These are phyloP conservation scores for Rhinolophus ferrumequinum DNA, from an alignment of 2,113 vertebrate species.

Conservation along the genomic window DNA sequence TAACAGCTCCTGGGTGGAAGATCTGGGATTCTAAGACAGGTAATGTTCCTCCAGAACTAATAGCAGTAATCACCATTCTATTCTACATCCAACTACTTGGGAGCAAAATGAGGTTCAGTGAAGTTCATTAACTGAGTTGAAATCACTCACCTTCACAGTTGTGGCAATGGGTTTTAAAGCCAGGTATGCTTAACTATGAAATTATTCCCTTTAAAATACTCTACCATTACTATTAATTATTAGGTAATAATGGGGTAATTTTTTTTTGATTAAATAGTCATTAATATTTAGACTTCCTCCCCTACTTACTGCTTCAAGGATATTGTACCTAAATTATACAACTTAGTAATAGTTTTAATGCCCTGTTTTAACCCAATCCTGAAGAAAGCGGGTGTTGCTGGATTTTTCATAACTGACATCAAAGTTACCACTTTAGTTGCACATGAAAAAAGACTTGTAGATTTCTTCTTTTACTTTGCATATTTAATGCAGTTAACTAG, in stretches of 20 bases:
- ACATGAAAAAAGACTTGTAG: not conserved
- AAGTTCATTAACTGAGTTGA: not conserved
- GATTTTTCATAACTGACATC: not conserved
- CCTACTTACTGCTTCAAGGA: not conserved
- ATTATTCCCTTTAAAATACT: not conserved
- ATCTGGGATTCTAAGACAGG: not conserved
- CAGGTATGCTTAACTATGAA: not conserved
- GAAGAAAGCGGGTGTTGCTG: fast-evolving
- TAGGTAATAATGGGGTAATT: not conserved
- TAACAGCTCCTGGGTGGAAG: not conserved
- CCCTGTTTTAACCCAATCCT: not conserved
- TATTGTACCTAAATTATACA: not conserved
- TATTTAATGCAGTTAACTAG: not conserved
- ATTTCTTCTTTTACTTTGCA: not conserved
- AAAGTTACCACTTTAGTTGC: not conserved
- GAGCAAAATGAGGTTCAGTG: not conserved
- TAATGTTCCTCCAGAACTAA: not conserved
- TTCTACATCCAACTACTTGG: not conserved
- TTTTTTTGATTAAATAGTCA: not conserved
- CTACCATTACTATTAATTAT: not conserved
- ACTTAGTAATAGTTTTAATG: not conserved
- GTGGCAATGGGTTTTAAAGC: not conserved
- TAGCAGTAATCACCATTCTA: not conserved
- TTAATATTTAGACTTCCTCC: not conserved
- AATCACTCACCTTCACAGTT: not conserved